Conservation (phyloP, 2,797 vertebrate genomes). For the Aulostomus chinensis region DNA sequence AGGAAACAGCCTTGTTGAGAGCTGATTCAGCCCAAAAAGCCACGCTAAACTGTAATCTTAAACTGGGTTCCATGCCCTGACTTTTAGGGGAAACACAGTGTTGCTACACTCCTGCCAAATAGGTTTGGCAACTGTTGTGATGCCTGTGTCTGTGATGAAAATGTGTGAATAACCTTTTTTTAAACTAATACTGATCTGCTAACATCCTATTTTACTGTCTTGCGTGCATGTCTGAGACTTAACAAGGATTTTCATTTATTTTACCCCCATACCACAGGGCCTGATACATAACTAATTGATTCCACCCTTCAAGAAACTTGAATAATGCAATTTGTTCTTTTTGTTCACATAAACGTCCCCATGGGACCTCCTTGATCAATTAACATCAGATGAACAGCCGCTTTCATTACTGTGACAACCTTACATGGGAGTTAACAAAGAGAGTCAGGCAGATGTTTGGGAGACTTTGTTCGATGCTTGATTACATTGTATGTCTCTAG, state of each 20-base stretch:
- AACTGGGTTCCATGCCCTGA: slow-evolving; percentile 67
- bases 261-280: slow-evolving; percentile 45
- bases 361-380: slow-evolving; percentile 66
- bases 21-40: slow-evolving; percentile 66
- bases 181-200: not conserved
- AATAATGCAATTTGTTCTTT: slow-evolving; percentile 73
- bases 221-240: slow-evolving; percentile 15
- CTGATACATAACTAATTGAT: slow-evolving; percentile 63
- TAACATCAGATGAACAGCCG: slow-evolving; percentile 61
- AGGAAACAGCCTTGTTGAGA: slow-evolving; percentile 67
- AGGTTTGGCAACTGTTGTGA: slow-evolving; percentile 30
- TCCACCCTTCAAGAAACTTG: slow-evolving; percentile 63
- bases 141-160: slow-evolving; percentile 20
- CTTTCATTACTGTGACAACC: slow-evolving; percentile 62
- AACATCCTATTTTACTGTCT: slow-evolving; percentile 3
- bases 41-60: slow-evolving; percentile 74
- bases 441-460: slow-evolving; percentile 41
- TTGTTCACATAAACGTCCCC: slow-evolving; percentile 70
- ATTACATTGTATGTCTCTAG: slow-evolving; percentile 30
- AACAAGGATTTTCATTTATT: slow-evolving; percentile 36
- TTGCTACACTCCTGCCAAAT: slow-evolving; percentile 38
- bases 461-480: slow-evolving; percentile 36
- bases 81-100: slow-evolving; percentile 59
- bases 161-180: not conserved
- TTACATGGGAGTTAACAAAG: slow-evolving; percentile 40